Conservation (phyloP, 2,113 vertebrate species). For the Numida meleagris region DNA sequence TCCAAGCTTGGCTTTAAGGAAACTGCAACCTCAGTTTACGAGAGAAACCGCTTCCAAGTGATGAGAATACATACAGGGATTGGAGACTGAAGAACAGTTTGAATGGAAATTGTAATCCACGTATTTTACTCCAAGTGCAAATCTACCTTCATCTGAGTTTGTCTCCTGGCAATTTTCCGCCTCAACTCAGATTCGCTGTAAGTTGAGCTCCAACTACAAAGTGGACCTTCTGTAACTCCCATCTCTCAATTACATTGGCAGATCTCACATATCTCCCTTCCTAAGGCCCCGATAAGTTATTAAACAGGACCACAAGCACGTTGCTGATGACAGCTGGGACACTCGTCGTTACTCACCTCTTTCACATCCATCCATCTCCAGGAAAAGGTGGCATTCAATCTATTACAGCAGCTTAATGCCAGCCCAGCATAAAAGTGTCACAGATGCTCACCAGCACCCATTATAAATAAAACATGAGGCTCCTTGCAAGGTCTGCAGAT, state of each 20-base stretch:
- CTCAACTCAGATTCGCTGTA: rapidly evolving
- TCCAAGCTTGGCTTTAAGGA: background rate
- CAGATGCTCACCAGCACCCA: background rate
- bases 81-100: background rate
- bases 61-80: background rate
- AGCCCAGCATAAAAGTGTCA: conserved; percentile 8
- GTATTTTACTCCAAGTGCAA: background rate
- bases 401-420: background rate
- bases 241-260: background rate
- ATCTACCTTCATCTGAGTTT: background rate
- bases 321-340: background rate
- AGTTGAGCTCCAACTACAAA: background rate
- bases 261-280: rapidly evolving
- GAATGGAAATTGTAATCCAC: background rate
- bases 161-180: background rate
- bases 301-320: background rate
- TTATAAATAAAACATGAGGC: conserved; percentile 48
- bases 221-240: background rate
- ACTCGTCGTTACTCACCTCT: background rate
- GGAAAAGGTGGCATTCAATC: background rate
- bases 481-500: background rate
- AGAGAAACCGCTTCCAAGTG: background rate
- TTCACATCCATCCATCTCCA: background rate
- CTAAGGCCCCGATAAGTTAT: background rate
- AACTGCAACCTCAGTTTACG: background rate